phyloP scores from a whole-genome alignment of 2,797 vertebrate genomes.

The Chrosomus eos region DNA sequence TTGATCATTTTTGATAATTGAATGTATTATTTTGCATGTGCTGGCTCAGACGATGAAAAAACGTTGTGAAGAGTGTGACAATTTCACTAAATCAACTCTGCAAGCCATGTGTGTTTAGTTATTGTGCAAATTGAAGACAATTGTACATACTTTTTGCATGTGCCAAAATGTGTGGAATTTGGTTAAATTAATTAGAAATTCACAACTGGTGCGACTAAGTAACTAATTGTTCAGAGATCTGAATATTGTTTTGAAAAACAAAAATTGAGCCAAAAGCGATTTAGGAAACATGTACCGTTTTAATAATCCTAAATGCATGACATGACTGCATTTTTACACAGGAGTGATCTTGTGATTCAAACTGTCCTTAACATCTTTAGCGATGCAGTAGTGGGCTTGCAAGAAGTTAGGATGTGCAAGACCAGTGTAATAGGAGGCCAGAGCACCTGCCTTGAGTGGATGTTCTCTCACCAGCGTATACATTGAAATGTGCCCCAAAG shows the following conservation, averaged over 20 bases:
- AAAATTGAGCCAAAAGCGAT: not conserved
- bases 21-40: too few species aligned
- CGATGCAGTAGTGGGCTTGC: conserved; percentile 94
- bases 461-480: conserved; percentile 87
- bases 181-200: too few species aligned
- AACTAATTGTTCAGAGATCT: not conserved
- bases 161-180: too few species aligned
- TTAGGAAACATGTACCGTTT: not conserved
- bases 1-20: too few species aligned
- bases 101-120: too few species aligned
- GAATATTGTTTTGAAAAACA: not conserved
- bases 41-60: too few species aligned
- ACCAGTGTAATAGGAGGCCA: conserved; percentile 87
- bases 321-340: conserved; percentile 75
- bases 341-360: conserved; percentile 92
- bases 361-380: conserved; percentile 90
- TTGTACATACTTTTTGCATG: too few species aligned
- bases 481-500: conserved; percentile 92
- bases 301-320: not conserved
- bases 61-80: too few species aligned
- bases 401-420: conserved; percentile 86
- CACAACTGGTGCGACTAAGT: too few species aligned
- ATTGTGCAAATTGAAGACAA: too few species aligned
- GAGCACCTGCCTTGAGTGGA: conserved; percentile 79
- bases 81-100: too few species aligned